Evolutionary conservation across 2,797 vertebrate species (phyloP), one percentile per base, ranked within the genome.

Genomic region (Anguilla megastoma): DNA sequence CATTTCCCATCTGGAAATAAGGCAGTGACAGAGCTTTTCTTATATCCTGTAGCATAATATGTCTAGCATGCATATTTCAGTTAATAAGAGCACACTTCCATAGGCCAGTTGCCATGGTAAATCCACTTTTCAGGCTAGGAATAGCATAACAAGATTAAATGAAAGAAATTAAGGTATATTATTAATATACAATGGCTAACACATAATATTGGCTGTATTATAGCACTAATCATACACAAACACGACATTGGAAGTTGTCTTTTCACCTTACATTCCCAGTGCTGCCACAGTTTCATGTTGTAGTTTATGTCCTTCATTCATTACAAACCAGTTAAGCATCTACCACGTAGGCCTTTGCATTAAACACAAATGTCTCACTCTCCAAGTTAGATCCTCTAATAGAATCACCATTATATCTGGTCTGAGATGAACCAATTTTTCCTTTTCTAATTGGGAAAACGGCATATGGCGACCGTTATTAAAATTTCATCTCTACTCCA

Each of bases 381-480:
- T 24, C 21, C 1, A 8, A 48, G 45, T 24, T 21, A 82, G 48
- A 82, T 48, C 21, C 27, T 50, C 18, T 50, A 50, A 76, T 76
- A 36, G 71, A 76, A 12, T 14, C 71, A 84, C 10, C 21, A 56
- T 54, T 12, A 18, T 52, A 2, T 69, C 58, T 24, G 36, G 84
- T 41, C 16, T 21, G 30, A 74, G 66, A 84, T 85, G 4, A 85
- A 85, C 69, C 50, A 71, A 84, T 88, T 84, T 85, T 84, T 84
- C 56, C 41, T 30, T 79, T 27, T 86, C 84, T 76, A 88, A 88
- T 88, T 88, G 74, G 27, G 79, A 74, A 86, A 86, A 88, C 83
- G 88, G 87, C 56, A 52, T 30, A 21, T 80, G 85, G 84, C 63
- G 50, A 30, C 63, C 56, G 52, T 79, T 85, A 88, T 88, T 86